Base-by-base conservation (phyloP, 2,888 invertebrate genomes). In the Conus canariensis region DNA sequence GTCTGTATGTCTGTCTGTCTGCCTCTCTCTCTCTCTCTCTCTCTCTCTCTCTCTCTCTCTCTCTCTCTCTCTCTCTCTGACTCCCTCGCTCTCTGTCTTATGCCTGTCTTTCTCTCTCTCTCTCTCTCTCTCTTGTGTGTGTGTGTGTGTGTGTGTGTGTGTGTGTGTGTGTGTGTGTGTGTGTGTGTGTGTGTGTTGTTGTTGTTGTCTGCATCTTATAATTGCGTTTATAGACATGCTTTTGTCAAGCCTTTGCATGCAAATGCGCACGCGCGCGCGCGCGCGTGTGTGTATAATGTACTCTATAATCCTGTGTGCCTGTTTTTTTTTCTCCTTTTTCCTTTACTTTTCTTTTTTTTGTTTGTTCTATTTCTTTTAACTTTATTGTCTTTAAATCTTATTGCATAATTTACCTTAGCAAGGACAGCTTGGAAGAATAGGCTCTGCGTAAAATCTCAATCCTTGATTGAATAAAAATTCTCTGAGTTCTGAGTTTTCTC, bases 71-170 rank as follows among this genome's bases (percentile, higher is more conserved):
- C 82, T 82, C 45, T 45, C 82, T 25, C 45, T 25, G 16, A 56
- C 45, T 56, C 12, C 8, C 80, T 30, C 19, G 10, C 12, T 58
- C 19, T 83, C 16, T 58, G 22, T 56, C 1, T 83, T 70, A 19
- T 70, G n/a, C 19, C 16, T 70, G 14, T 70, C 16, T 70, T 1
- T 70, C 16, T 70, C 1, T 70, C 0, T 16, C 0, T 70, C 3
- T 16, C 0, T 70, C 22, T 70, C 0, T 64, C 12, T 64, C 1
- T n/a, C n/a, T n/a, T 64, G 6, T 64, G 6, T 30, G 5, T 80
- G 30, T 80, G 77, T 30, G 30, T 80, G 77, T 80, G 77, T 80
- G 77, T 77, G 77, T 80, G 77, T 80, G 77, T 80, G 77, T 25
- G 77, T 25, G 30, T 25, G 77, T 25, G 77, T 25, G 77, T 25